These are phyloP conservation scores for Coregonus suidteri DNA, from an alignment of 2,797 vertebrate genomes.

Conservation along the genomic window DNA sequence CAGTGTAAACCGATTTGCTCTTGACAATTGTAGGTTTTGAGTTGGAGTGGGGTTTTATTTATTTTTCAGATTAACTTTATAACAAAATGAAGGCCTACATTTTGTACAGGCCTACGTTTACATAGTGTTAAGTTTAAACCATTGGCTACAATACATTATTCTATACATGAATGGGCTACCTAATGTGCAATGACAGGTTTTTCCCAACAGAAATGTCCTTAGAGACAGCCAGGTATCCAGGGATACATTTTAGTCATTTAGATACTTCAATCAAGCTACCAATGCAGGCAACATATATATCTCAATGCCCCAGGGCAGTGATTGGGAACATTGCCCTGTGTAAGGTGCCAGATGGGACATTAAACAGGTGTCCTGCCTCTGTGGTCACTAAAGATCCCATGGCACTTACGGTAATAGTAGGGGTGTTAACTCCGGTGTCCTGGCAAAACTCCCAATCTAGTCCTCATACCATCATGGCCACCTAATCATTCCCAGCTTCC, in stretches of 20 bases:
- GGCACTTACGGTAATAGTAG: too few relatives aligned
- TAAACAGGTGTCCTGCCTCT: neutral
- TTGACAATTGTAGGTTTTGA: neutral
- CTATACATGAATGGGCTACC: too few relatives aligned
- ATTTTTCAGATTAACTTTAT: neutral
- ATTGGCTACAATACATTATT: too few relatives aligned
- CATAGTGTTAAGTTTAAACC: too few relatives aligned
- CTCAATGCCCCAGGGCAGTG: too few relatives aligned
- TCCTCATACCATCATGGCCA: too few relatives aligned
- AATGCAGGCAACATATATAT: too few relatives aligned
- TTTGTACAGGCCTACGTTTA: neutral
- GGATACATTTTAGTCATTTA: neutral
- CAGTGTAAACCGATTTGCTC: neutral
- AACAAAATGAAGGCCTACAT: neutral
- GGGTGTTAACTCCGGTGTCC: too few relatives aligned
- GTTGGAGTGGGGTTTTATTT: neutral
- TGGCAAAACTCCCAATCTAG: too few relatives aligned
- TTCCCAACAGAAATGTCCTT: neutral
- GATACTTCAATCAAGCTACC: neutral
- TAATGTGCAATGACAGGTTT: neutral
- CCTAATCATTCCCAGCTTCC: too few relatives aligned
- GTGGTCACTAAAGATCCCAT: too few relatives aligned
- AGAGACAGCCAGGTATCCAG: neutral
- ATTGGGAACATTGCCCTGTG: too few relatives aligned
- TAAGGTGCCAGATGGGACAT: neutral